Base-by-base conservation (phyloP, 2,113 vertebrate genomes). In the Cryptoleucopteryx plumbea region DNA sequence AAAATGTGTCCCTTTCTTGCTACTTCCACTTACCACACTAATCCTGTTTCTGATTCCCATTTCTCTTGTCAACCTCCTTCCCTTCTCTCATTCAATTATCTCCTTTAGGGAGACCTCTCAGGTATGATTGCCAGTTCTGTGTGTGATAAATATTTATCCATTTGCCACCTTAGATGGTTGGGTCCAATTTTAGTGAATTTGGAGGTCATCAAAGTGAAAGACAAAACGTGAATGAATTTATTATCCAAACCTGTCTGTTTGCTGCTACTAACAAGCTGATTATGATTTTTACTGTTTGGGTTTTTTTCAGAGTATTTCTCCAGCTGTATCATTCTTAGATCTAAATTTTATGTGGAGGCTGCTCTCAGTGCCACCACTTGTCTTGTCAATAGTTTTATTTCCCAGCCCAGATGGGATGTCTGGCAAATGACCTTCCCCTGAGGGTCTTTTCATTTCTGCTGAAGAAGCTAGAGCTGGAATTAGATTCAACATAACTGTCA, bases 341-440 rank as follows among this genome's bases (percentile, higher is more conserved):
- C 31, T 72, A 59, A 81, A 72, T 82, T 81, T 72, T 47, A 50
- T 72, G 34, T 61, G 22, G 18, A 75, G 26, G 25, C 43, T 91
- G 36, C 38, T 92, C 32, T 82, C 26, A 42, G 32, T 77, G 45
- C 43, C 36, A 82, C 36, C 22, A 22, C 75, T 92, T 75, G n/a
- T 93, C 62, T 74, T 66, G 48, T 67, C 77, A 92, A 13, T 80
- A 72, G 23, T 53, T 94, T 85, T 73, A 43, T 91, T 93, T 93
- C 36, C 52, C 45, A 61, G 66, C 16, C 53, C 36, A 86, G 61
- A 77, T 80, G n/a, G 17, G 38, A 65, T 89, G 45, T 58, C 74
- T 94, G 53, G 58, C 23, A 95, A 93, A 87, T 91, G 47, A 75
- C 70, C 62, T 95, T 96, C 63, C 66, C 45, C 50, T 77, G 77